A percentile compares a stretch with the other conserved stretches of the same genome.
phyloP scores from a whole-genome alignment of 2,888 invertebrate genomes.

The Hirudinaria manillensis region DNA sequence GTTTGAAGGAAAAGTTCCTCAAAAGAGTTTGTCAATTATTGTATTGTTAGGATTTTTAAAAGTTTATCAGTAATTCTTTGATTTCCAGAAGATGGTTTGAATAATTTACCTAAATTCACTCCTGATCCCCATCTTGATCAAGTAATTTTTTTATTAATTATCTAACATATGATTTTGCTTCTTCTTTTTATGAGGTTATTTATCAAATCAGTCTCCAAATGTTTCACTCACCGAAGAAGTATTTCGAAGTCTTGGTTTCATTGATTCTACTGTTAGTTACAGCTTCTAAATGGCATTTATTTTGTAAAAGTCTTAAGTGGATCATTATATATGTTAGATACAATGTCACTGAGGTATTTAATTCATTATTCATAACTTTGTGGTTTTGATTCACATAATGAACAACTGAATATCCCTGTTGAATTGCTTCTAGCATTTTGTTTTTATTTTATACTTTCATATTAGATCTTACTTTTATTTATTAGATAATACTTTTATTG shows the following conservation, averaged over 20 bases:
- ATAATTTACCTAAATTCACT: not conserved
- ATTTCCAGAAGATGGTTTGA: not conserved
- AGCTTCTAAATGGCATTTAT: not conserved
- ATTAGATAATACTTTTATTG: no score
- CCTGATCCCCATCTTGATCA: slow-evolving; percentile 5
- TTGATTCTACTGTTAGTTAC: not conserved
- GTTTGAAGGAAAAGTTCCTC: not conserved
- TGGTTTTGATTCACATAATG: no score
- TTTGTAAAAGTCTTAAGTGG: no score
- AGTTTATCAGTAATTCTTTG: not conserved
- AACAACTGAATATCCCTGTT: no score
- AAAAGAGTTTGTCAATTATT: not conserved
- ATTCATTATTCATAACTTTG: no score
- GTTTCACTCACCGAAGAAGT: slow-evolving; percentile 8
- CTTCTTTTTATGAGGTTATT: not conserved
- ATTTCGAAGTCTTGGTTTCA: slow-evolving; percentile 3
- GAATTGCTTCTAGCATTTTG: no score
- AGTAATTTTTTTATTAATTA: not conserved
- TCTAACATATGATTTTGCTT: not conserved
- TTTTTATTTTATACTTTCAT: no score
- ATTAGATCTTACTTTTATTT: no score
- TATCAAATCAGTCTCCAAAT: not conserved
- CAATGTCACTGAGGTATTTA: no score
- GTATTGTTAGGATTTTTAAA: not conserved
- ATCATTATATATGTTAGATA: no score